These are phyloP conservation scores for Cerastoderma edule DNA, from an alignment of 2,888 invertebrate species.

Conservation along the genomic window DNA sequence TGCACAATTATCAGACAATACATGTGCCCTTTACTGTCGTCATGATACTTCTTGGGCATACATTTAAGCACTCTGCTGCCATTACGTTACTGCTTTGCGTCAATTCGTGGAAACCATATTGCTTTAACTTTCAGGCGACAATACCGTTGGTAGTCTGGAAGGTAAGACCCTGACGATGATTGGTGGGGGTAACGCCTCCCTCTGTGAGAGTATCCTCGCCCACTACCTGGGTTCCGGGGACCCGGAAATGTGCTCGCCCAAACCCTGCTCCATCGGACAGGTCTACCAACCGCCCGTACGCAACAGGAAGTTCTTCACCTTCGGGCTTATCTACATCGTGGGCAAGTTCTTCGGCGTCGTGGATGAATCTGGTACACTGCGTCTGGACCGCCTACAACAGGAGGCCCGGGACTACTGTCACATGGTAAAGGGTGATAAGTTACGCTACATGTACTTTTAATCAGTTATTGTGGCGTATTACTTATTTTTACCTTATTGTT, in stretches of 20 bases:
- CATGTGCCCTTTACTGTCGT: no score
- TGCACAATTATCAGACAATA: no score
- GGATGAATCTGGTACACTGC: constrained; percentile 49
- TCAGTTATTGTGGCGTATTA: no score
- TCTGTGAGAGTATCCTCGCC: constrained; percentile 58
- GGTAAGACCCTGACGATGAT: constrained; percentile 46
- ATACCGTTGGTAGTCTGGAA: constrained; percentile 37
- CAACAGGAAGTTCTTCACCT: constrained; percentile 68
- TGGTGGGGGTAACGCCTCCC: constrained; percentile 60
- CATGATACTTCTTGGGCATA: no score
- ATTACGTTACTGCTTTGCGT: no score
- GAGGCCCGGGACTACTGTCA: constrained; percentile 64
- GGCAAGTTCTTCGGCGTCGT: constrained; percentile 63
- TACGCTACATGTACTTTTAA: no score
- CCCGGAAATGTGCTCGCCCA: constrained; percentile 65
- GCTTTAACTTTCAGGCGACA: constrained; percentile 54
- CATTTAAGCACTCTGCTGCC: no score
- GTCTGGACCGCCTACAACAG: constrained; percentile 55
- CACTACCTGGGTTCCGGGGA: constrained; percentile 57
- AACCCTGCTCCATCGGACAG: constrained; percentile 78
- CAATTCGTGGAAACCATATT: no score
- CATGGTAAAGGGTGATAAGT: constrained; percentile 62
- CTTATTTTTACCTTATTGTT: no score
- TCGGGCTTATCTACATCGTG: constrained; percentile 67
- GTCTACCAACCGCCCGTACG: constrained; percentile 72